A percentile compares a stretch with the other conserved stretches of the same genome.
phyloP scores from a whole-genome alignment of 2,888 invertebrate species.

The Synergus japonicus region DNA sequence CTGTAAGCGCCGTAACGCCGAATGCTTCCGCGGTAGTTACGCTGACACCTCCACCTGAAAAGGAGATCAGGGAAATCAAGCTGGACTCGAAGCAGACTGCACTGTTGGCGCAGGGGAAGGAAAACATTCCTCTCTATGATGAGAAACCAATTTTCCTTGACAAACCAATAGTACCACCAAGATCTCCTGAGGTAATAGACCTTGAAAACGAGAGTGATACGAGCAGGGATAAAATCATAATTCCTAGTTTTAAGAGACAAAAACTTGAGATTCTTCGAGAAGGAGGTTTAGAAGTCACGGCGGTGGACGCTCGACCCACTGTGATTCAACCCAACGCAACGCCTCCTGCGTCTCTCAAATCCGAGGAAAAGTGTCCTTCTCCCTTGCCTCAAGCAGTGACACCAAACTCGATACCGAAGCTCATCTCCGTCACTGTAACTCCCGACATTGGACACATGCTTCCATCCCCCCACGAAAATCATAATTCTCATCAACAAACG shows the following conservation, averaged over 20 bases:
- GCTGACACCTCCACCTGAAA: slow-evolving; percentile 76
- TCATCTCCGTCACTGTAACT: slow-evolving; percentile 78
- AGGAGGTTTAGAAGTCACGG: slow-evolving; percentile 87
- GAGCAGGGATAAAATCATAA: slow-evolving; percentile 72
- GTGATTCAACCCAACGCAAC: slow-evolving; percentile 79
- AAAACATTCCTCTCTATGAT: slow-evolving; percentile 79
- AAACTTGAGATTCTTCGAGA: slow-evolving; percentile 87
- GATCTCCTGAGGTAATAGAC: slow-evolving; percentile 83
- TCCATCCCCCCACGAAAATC: slow-evolving; percentile 67
- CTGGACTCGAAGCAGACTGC: slow-evolving; percentile 72
- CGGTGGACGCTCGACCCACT: slow-evolving; percentile 79
- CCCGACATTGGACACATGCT: slow-evolving; percentile 78
- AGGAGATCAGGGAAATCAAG: slow-evolving; percentile 74
- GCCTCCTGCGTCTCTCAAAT: slow-evolving; percentile 73
- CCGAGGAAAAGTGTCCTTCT: slow-evolving; percentile 62
- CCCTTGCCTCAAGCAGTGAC: slow-evolving; percentile 55
- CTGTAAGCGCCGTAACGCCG: slow-evolving; percentile 67
- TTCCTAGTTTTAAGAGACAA: slow-evolving; percentile 81
- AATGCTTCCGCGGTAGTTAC: slow-evolving; percentile 76
- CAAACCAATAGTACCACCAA: slow-evolving; percentile 79
- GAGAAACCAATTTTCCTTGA: slow-evolving; percentile 72
- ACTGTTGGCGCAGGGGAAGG: slow-evolving; percentile 79
- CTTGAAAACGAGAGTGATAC: slow-evolving; percentile 78
- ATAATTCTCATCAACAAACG: slow-evolving; percentile 44
- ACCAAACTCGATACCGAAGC: slow-evolving; percentile 68